These are phyloP conservation scores for Lycophotia porphyrea DNA, from an alignment of 2,888 invertebrate genomes.

Conservation along the genomic window DNA sequence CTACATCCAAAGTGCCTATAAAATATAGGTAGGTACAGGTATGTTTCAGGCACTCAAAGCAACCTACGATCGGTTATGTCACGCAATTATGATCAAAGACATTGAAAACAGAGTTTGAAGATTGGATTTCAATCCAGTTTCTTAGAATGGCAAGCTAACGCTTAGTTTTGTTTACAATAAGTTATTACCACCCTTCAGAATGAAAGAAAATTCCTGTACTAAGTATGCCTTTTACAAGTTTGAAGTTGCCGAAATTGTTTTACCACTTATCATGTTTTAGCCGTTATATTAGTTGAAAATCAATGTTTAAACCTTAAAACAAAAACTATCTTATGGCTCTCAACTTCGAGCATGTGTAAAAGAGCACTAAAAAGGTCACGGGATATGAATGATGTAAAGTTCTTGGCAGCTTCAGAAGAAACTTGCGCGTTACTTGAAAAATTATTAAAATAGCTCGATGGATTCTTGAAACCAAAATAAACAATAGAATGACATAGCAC, in stretches of 20 bases:
- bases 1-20: neutral
- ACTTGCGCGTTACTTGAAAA: conserved; percentile 26
- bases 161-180: conserved; percentile 15
- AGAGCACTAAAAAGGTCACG: conserved; percentile 16
- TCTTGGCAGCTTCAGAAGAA: conserved; percentile 33
- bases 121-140: conserved; percentile 21
- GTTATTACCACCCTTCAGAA: neutral
- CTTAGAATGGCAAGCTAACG: neutral
- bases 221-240: conserved; percentile 10
- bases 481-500: neutral
- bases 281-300: neutral
- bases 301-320: conserved; percentile 3
- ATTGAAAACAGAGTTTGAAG: neutral
- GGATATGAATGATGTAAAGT: conserved; percentile 31
- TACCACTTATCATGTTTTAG: neutral
- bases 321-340: neutral
- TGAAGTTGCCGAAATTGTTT: conserved; percentile 19
- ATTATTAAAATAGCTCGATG: neutral
- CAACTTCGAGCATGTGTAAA: conserved; percentile 31
- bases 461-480: conserved; percentile 1
- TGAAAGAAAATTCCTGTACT: conserved; percentile 20
- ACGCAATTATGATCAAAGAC: conserved; percentile 1
- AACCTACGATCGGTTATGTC: neutral
- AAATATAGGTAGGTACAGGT: neutral
- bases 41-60: neutral